Conservation (phyloP, 2,113 vertebrate genomes). For the Centropus unirufus region DNA sequence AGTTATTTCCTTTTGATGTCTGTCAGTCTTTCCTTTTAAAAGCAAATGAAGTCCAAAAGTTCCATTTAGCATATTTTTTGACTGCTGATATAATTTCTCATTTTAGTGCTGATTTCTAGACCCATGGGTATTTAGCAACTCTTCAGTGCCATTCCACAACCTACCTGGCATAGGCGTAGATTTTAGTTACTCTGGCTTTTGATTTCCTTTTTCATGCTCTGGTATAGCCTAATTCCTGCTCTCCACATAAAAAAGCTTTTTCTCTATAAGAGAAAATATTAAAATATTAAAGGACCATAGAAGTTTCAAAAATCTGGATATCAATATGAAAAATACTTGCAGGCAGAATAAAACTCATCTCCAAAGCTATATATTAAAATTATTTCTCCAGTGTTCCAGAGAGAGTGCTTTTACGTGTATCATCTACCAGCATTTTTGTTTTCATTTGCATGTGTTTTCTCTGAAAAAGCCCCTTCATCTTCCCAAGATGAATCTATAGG, state of each 20-base stretch:
- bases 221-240: background rate
- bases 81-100: background rate
- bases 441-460: background rate
- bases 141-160: background rate
- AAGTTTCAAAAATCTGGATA: background rate
- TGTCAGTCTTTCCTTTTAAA: background rate
- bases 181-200: background rate
- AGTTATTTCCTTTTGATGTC: background rate
- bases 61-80: constrained; percentile 5
- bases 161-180: background rate
- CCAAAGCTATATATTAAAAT: background rate
- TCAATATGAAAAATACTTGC: background rate
- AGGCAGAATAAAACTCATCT: background rate
- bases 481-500: background rate
- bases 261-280: background rate
- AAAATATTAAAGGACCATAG: background rate
- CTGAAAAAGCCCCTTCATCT: constrained; percentile 32
- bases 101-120: background rate
- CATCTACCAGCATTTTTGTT: background rate
- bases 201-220: background rate
- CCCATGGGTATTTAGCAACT: background rate
- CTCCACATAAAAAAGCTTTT: background rate
- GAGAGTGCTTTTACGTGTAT: background rate
- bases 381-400: background rate
- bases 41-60: background rate